These are phyloP conservation scores for Sebastes glaucus DNA, from an alignment of 2,797 vertebrate species.

Conservation along the genomic window DNA sequence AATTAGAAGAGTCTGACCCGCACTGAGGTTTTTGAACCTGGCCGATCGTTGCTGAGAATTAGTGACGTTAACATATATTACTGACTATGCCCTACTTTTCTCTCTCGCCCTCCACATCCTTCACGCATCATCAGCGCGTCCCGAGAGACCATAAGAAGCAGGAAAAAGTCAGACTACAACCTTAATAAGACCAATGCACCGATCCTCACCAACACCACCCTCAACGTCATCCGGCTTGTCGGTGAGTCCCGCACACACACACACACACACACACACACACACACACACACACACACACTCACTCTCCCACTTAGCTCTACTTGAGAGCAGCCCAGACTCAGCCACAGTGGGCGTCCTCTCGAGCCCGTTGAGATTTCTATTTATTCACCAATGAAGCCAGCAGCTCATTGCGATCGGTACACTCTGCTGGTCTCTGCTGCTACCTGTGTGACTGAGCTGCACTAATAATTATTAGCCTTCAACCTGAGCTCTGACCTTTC, in stretches of 20 bases:
- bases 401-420: slow-evolving; percentile 20
- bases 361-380: slow-evolving; percentile 49
- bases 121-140: slow-evolving; percentile 84
- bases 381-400: slow-evolving; percentile 64
- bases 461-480: slow-evolving; percentile 57
- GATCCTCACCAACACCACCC: slow-evolving; percentile 97
- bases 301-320: background rate
- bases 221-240: slow-evolving; percentile 97
- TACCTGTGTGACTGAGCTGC: slow-evolving; percentile 57
- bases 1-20: slow-evolving; percentile 64
- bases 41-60: slow-evolving; percentile 18
- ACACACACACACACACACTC: background rate
- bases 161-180: slow-evolving; percentile 95
- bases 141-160: slow-evolving; percentile 92
- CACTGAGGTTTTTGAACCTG: slow-evolving; percentile 36
- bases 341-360: slow-evolving; percentile 1
- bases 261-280: background rate
- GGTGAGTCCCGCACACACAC: slow-evolving; percentile 82
- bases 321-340: background rate
- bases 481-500: slow-evolving; percentile 53
- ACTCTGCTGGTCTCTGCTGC: slow-evolving; percentile 1
- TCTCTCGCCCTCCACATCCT: background rate
- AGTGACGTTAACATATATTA: slow-evolving; percentile 40
- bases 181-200: slow-evolving; percentile 94
- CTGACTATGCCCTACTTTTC: slow-evolving; percentile 9